phyloP scores from a whole-genome alignment of 2,113 vertebrate genomes.

The Corythoichthys haematopterus region DNA sequence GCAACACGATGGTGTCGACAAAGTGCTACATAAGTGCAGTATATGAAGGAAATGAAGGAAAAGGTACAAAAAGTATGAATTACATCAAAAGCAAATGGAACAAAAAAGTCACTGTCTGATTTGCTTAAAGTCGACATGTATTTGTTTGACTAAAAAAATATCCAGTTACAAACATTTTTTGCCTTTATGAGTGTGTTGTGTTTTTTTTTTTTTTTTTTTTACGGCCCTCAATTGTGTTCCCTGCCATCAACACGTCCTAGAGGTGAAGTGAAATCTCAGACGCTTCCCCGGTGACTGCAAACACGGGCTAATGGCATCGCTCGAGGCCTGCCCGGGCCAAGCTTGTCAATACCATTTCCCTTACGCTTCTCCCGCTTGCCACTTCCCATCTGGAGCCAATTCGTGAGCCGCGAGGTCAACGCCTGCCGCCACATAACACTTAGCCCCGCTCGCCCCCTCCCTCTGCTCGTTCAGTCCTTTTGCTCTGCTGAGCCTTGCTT shows the following conservation, averaged over 20 bases:
- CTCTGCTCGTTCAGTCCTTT: neutral
- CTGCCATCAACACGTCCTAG: constrained; percentile 1
- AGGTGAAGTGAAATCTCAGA: constrained; percentile 10
- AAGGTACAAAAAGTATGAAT: neutral
- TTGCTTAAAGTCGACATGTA: neutral
- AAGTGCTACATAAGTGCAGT: too few species aligned
- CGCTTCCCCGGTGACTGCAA: neutral
- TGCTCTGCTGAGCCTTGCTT: neutral
- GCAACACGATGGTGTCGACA: too few species aligned
- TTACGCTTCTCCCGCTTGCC: constrained; percentile 4
- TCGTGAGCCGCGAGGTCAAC: neutral
- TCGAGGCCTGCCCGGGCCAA: neutral
- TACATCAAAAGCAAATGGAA: neutral
- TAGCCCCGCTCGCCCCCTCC: neutral
- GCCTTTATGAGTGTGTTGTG: neutral
- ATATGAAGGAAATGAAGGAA: too few species aligned
- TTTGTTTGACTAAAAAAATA: neutral
- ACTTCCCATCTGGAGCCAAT: constrained; percentile 8
- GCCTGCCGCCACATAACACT: constrained; percentile 1
- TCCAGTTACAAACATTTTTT: neutral
- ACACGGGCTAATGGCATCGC: constrained; percentile 6
- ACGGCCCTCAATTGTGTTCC: neutral
- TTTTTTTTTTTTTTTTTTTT: neutral
- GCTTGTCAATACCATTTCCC: constrained; percentile 11
- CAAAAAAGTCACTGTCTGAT: neutral